Base-by-base conservation (phyloP, 2,888 invertebrate species). In the Athrips mouffetella region DNA sequence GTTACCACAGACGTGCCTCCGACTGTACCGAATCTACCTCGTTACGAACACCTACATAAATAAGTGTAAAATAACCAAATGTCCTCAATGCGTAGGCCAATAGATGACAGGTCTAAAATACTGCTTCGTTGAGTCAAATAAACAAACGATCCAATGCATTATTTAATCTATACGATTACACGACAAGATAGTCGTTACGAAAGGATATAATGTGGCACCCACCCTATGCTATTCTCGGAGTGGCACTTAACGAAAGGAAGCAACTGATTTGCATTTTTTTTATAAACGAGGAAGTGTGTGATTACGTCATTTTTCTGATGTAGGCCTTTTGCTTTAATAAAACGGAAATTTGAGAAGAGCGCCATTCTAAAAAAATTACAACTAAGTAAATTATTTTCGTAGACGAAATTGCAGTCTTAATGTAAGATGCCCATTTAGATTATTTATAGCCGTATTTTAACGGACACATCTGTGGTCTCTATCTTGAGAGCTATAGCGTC, bases 201-300 rank as follows among this genome's bases (percentile, higher is more conserved):
- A 42, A 42, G 42, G 27, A 42, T 29, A 29, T 37, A 27, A 33
- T 18, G 31, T 45, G 16, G 78, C 83, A 80, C 85, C 82, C 85
- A 84, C 82, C 81, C 78, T 70, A 70, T 62, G 65, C 73, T 76
- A 80, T 79, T 78, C 73, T 76, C 64, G 67, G 74, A 76, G 73
- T 67, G 67, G 66, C 78, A 79, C 82, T 81, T 82, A 77, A 71
- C 64, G 65, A 80, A 76, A 82, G 85, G 86, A 87, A 83, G 84
- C 69, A 66, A 76, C 80, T 82, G 81, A 84, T 86, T 86, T 84
- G 80, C 76, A 79, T 81, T 86, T 85, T 86, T 85, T 49, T 85
- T 81, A 83, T 82, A 75, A 84, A 81, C 72, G 62, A 73, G 75
- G 83, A 80, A 83, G 83, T n/a, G n/a, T n/a, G 76, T 80, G 79